Percentiles rank a stretch among this genome's conserved stretches.
Evolutionary conservation across 2,797 vertebrate genomes (phyloP).

Genomic region (Typhlichthys eigenmanni): DNA sequence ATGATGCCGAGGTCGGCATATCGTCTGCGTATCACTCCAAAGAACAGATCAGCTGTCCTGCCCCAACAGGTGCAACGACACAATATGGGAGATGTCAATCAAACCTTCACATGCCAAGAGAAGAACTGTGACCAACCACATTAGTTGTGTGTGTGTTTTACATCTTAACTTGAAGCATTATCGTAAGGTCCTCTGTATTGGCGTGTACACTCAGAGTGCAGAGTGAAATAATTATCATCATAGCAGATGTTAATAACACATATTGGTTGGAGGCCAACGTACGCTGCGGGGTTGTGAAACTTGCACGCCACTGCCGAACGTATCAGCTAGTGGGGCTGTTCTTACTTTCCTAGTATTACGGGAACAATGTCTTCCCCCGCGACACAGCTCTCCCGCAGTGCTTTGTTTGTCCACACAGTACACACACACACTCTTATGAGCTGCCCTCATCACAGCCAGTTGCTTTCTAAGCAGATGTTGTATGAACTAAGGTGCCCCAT

Average conservation of each 20-base stretch:
- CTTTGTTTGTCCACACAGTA: slow-evolving; percentile 28
- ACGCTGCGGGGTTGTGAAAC: neutral
- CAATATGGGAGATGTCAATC: neutral
- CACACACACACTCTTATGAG: neutral
- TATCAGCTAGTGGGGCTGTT: slow-evolving; percentile 10
- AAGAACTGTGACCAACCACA: no score
- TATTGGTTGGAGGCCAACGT: neutral
- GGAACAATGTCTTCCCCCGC: slow-evolving; percentile 25
- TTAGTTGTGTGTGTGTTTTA: no score
- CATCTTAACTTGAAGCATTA: no score
- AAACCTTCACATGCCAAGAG: neutral
- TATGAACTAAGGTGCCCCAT: no score
- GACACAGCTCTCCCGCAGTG: slow-evolving; percentile 4
- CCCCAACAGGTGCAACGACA: neutral
- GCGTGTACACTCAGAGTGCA: neutral
- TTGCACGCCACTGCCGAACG: no score
- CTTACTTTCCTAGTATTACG: slow-evolving; percentile 19
- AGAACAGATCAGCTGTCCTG: no score
- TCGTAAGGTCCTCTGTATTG: neutral
- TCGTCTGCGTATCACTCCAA: no score
- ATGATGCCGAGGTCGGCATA: no score
- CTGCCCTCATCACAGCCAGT: no score
- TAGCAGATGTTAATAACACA: neutral
- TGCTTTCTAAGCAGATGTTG: no score
- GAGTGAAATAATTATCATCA: neutral